Evolutionary conservation across 2,113 vertebrate species (phyloP), one percentile per base, ranked within the genome.

Genomic region (Pangasianodon hypophthalmus): DNA sequence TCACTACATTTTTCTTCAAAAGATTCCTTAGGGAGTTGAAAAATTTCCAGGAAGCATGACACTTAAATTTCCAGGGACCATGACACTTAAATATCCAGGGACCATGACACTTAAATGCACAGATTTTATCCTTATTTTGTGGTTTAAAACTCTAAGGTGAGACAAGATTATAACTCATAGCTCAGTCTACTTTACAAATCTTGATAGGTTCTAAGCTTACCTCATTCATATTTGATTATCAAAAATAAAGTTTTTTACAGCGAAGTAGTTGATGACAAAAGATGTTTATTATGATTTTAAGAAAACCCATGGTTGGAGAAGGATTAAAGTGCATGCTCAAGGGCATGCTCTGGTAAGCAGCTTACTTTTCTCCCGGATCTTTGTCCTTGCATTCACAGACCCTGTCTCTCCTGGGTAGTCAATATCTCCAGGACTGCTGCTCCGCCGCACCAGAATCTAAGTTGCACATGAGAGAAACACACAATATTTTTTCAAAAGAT

Each of bases 281-380:
- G 50, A 32, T 1, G 4, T 82, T 56, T 80, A 8, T 52, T 16
- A 26, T 4, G 21, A 77, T 48, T 77, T n/a, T 0, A 9, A 16
- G 44, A n/a, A 37, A 82, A 18, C 29, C 6, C 79, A 54, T 50
- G 16, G 50, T n/a, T 54, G 16, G 50, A 82, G n/a, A 37, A 56
- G 14, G 56, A 58, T 19, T 24, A 18, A 83, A 50, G 8, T 58
- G 16, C 52, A 83, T 0, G 29, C 50, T 41, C 16, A 81, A 18
- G 48, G 14, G 26, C 7, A 41, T 83, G 8, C 54, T 58, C 18
- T 83, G n/a, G 3, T 11, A 37, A 54, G 44, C 44, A 85, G 18
- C 96, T 96, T 91, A 99, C 98, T 98, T 94, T 98, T 98, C 88
- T 98, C 96, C 91, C 96, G 96, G 10, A 97, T 96, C 60, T 94